Base-by-base conservation (phyloP, 2,888 invertebrate genomes). In the Drosophila setosimentum region DNA sequence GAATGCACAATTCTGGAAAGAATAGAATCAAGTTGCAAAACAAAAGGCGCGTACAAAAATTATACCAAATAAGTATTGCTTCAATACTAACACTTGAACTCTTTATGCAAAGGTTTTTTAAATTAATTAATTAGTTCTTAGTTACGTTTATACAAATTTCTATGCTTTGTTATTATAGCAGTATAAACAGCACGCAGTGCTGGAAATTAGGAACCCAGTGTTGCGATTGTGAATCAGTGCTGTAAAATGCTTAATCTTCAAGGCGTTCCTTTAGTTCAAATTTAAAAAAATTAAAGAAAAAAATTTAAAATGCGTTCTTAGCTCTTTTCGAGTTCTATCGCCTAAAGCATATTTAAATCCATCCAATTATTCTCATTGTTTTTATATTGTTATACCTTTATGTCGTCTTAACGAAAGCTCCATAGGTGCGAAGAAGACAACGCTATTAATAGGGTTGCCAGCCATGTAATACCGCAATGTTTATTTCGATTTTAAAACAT, bases 371-470 rank as follows among this genome's bases (percentile, higher is more conserved):
- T 37, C 3, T 11, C 8, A 16, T 37, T 40, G 4, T 27, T 27
- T 2, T 32, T 48, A 7, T 42, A 2, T 21, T 30, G 11, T 13
- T 7, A 42, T 53, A 63, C 1, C 8, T 42, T 21, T 27, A n/a
- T 18, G 48, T 7, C 27, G 33, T 42, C 64, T 58, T 61, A 18
- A 49, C 29, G 68, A 42, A 30, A 27, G n/a, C 30, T 29, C 0
- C 18, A 27, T 37, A 1, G 65, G 87, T 53, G 65, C 40, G 68
- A 83, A 61, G 35, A 77, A 63, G 87, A 76, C 42, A 48, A 59
- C 70, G 13, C 10, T 59, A 32, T 0, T 13, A 33, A 37, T 45
- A 88, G 89, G 55, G 77, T 71, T 83, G 80, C 45, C 89, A 51
- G 24, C 35, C n/a, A 29, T 10, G 35, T 11, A 8, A 18, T 11